Base-by-base conservation (phyloP, 2,113 vertebrate species). In the Albula goreensis region DNA sequence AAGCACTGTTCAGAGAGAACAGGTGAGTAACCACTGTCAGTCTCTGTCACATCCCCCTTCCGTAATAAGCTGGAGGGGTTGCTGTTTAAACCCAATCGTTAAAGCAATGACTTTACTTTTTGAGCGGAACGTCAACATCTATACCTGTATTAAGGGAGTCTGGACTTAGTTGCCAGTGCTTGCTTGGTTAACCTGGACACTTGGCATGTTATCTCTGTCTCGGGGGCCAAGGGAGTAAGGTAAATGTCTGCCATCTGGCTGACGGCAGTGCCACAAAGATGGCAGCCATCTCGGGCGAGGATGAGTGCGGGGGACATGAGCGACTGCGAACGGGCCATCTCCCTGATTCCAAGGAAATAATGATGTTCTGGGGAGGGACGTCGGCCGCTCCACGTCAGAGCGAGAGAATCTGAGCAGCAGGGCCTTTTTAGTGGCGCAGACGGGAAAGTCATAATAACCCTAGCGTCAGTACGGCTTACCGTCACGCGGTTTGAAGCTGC, bases 311-410 rank as follows among this genome's bases (percentile, higher is more conserved):
- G 83, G 90, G 91, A 91, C 91, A 89, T 92, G 90, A 90, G 90
- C 91, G 90, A 93, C 89, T 89, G 91, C 86, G 22, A 90, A 85
- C 88, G 82, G 89, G 90, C 90, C 87, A 89, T 86, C 81, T 78
- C 87, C 86, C 88, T 92, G 92, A 91, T 92, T 91, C 91, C 89
- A 93, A 92, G 91, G 89, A 91, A 92, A 91, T 94, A 93, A 94
- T 92, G 92, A 90, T 92, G 90, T 88, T 80, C 25, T 66, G 19
- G 81, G 41, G 17, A 53, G 63, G 31, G 51, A 31, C 60, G 60
- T 66, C 19, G 60, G 3, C 60, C 60, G 60, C 17, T 66, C 60
- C 60, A 57, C 57, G 81, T 81, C 50, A 52, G 50, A n/a, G 80
- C 10, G 80, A 52, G 80, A n/a, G 80, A 52, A 52, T 49, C 13